Evolutionary conservation across 2,113 vertebrate species (phyloP).

Genomic region (Leucosticte australis): DNA sequence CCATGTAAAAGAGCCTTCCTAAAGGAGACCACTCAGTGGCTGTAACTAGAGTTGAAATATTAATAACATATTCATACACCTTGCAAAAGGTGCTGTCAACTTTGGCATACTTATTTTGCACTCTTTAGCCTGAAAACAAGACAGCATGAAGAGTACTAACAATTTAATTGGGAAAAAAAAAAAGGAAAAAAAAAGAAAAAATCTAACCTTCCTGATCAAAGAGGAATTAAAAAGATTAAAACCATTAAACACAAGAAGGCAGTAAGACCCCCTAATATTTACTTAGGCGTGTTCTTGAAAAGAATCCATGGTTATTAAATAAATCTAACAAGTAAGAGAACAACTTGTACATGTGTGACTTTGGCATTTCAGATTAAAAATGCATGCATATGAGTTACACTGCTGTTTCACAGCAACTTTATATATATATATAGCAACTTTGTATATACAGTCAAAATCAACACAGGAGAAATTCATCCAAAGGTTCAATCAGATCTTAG

Average conservation of each 20-base stretch:
- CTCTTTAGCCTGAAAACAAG: background rate
- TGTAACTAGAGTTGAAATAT: background rate
- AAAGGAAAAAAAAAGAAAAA: too few species aligned
- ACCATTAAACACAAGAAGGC: background rate
- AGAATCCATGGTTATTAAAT: background rate
- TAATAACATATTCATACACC: background rate
- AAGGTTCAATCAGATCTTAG: background rate
- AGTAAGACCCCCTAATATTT: background rate
- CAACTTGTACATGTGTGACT: background rate
- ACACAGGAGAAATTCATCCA: background rate
- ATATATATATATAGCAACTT: background rate
- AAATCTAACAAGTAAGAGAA: background rate
- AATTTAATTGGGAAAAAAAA: background rate
- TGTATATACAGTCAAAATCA: background rate
- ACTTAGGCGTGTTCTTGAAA: background rate
- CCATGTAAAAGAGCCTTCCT: background rate
- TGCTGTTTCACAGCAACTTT: background rate
- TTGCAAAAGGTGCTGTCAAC: background rate
- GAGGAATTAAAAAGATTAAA: background rate
- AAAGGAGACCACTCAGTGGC: background rate
- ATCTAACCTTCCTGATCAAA: background rate
- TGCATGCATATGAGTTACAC: background rate
- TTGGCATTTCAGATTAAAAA: background rate
- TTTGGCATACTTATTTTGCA: background rate
- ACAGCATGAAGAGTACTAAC: background rate